A percentile compares a stretch with the other conserved stretches of the same genome.
Conservation (phyloP, 2,888 invertebrate species). For the Spilosoma lubricipeda region DNA sequence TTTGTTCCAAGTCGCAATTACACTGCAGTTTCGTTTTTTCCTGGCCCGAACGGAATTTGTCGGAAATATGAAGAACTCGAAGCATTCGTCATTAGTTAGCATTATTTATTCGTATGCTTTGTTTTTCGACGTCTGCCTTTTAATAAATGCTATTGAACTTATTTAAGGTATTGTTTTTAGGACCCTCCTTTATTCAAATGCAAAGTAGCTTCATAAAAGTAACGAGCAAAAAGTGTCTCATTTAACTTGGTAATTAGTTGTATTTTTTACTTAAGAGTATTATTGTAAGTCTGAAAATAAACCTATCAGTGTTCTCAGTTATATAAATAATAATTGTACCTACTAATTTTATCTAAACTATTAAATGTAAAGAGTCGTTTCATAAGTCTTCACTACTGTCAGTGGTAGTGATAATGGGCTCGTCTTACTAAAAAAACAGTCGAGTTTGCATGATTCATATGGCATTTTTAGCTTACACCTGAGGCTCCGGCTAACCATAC, state of each 20-base stretch:
- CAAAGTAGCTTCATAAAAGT: slow-evolving; percentile 30
- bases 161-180: slow-evolving; percentile 42
- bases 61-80: slow-evolving; percentile 70
- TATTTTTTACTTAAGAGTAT: slow-evolving; percentile 18
- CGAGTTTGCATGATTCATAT: neutral
- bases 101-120: slow-evolving; percentile 72
- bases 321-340: neutral
- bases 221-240: slow-evolving; percentile 10
- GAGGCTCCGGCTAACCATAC: too few species aligned
- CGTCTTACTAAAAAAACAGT: neutral
- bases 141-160: slow-evolving; percentile 61
- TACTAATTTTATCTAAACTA: slow-evolving; percentile 3
- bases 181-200: slow-evolving; percentile 38
- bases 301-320: slow-evolving; percentile 7
- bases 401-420: neutral
- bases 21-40: slow-evolving; percentile 67
- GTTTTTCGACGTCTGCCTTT: slow-evolving; percentile 76
- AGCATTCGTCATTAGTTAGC: slow-evolving; percentile 77
- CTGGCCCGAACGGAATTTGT: slow-evolving; percentile 56
- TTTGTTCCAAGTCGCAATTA: slow-evolving; percentile 74
- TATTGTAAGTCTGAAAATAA: slow-evolving; percentile 20
- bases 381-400: neutral
- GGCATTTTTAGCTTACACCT: neutral
- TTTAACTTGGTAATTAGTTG: slow-evolving; percentile 18
- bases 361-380: too few species aligned